These are phyloP conservation scores for Drosophila anomelani DNA, from an alignment of 2,888 invertebrate genomes.

Conservation along the genomic window DNA sequence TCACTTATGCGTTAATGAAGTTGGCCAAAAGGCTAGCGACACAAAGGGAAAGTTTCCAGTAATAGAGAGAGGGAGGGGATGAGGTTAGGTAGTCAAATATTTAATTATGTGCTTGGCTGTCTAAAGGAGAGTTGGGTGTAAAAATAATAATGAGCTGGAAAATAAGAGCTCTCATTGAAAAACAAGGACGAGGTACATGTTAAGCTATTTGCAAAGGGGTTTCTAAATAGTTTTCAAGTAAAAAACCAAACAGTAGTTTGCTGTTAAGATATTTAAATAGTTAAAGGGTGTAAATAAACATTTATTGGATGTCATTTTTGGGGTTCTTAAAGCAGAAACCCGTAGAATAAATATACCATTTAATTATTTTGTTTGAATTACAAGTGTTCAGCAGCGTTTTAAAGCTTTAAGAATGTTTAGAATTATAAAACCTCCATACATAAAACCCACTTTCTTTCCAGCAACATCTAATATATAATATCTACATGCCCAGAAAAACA, in stretches of 20 bases:
- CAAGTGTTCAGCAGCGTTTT: accelerated
- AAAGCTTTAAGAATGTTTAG: neutral
- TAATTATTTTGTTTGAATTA: neutral
- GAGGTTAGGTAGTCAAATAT: constrained; percentile 15
- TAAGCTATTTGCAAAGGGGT: neutral
- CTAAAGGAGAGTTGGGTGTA: constrained; percentile 17
- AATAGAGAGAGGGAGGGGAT: neutral
- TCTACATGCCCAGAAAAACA: neutral
- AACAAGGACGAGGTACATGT: neutral
- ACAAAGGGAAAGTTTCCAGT: constrained; percentile 27
- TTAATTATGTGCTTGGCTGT: constrained; percentile 38
- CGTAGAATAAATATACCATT: too few relatives aligned
- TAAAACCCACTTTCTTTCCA: neutral
- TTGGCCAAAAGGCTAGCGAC: constrained; percentile 16
- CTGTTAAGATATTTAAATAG: neutral
- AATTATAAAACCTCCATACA: neutral
- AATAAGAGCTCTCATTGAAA: neutral
- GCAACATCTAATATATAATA: neutral
- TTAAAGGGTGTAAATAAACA: neutral
- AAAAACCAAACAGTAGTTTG: neutral
- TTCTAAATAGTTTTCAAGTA: neutral
- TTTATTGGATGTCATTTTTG: neutral
- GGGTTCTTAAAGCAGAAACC: too few relatives aligned
- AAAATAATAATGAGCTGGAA: constrained; percentile 1
- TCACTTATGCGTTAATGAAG: constrained; percentile 47